Percentiles rank a stretch among this genome's conserved stretches.
Conservation (phyloP, 2,888 invertebrate genomes). For the Leptopilina myrica region DNA sequence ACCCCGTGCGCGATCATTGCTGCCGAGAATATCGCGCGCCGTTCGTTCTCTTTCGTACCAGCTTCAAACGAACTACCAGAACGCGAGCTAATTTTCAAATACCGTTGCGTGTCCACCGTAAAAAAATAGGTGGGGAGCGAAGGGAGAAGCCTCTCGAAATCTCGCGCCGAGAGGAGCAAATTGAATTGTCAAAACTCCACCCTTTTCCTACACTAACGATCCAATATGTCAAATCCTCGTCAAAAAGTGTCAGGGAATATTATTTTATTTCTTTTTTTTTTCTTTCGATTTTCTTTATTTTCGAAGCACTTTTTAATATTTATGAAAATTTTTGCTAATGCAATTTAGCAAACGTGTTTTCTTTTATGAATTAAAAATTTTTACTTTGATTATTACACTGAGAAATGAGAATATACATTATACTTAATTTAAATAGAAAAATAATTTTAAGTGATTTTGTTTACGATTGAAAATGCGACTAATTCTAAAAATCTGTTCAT, state of each 20-base stretch:
- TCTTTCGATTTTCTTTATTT: not conserved
- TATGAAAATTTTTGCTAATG: too few relatives aligned
- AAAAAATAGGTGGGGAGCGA: conserved; percentile 35
- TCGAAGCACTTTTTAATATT: not conserved
- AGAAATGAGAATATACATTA: too few relatives aligned
- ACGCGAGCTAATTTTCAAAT: conserved; percentile 68
- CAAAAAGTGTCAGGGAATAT: conserved; percentile 46
- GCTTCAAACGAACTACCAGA: conserved; percentile 49
- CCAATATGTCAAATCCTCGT: conserved; percentile 54
- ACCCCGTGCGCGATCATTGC: conserved; percentile 38
- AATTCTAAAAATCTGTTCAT: too few relatives aligned
- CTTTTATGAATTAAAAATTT: too few relatives aligned
- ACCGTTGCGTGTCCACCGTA: conserved; percentile 63
- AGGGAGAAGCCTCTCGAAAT: conserved; percentile 60
- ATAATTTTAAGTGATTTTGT: too few relatives aligned
- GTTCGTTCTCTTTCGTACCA: conserved; percentile 48
- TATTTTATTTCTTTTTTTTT: conserved; percentile 14
- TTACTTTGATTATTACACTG: too few relatives aligned
- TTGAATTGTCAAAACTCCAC: conserved; percentile 72
- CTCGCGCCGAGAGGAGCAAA: conserved; percentile 67
- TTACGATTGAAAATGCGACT: too few relatives aligned
- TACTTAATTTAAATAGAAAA: too few relatives aligned
- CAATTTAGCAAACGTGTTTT: too few relatives aligned
- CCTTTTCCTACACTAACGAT: conserved; percentile 62
- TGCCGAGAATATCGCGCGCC: conserved; percentile 45